A percentile compares a stretch with the other conserved stretches of the same genome.
Evolutionary conservation across 1,140 invertebrate species (phyloP).

Genomic region (Globodera rostochiensis): DNA sequence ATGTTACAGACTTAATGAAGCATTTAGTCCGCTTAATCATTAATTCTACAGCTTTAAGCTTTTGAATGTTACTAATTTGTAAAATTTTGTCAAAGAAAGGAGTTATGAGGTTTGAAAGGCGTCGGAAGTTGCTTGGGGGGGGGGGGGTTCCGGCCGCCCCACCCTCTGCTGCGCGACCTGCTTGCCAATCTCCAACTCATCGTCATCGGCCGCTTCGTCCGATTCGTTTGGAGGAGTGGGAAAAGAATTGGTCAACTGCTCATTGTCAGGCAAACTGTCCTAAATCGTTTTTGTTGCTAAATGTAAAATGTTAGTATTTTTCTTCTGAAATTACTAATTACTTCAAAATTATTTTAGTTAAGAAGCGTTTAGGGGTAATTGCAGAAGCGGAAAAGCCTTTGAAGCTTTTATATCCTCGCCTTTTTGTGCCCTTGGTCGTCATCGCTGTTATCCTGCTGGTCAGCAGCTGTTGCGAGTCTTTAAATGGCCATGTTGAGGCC

Average conservation of each 20-base stretch:
- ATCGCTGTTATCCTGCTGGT: not conserved
- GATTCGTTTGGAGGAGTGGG: slow-evolving; percentile 29
- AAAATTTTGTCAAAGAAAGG: too few species aligned
- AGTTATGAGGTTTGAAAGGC: too few species aligned
- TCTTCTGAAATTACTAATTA: not conserved
- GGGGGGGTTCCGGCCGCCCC: not conserved
- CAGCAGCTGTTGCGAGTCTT: slow-evolving; percentile 13
- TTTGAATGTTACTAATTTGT: too few species aligned
- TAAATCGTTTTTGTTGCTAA: not conserved
- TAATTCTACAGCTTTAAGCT: too few species aligned
- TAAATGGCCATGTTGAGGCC: too few species aligned
- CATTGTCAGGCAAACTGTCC: slow-evolving; percentile 4
- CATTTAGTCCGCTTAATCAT: too few species aligned
- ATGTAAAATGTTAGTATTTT: not conserved
- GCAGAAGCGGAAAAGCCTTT: too few species aligned
- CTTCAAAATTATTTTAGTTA: too few species aligned
- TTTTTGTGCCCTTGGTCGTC: not conserved
- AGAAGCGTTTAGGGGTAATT: too few species aligned
- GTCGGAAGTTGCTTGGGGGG: too few species aligned
- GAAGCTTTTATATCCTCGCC: slow-evolving; percentile 1
- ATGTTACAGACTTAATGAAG: too few species aligned
- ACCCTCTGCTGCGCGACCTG: not conserved
- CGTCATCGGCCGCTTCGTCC: slow-evolving; percentile 17
- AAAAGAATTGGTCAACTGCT: slow-evolving; percentile 25
- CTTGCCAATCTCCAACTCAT: slow-evolving; percentile 27